phyloP scores from a whole-genome alignment of 1,140 invertebrate genomes.

The Bombus soroeensis region DNA sequence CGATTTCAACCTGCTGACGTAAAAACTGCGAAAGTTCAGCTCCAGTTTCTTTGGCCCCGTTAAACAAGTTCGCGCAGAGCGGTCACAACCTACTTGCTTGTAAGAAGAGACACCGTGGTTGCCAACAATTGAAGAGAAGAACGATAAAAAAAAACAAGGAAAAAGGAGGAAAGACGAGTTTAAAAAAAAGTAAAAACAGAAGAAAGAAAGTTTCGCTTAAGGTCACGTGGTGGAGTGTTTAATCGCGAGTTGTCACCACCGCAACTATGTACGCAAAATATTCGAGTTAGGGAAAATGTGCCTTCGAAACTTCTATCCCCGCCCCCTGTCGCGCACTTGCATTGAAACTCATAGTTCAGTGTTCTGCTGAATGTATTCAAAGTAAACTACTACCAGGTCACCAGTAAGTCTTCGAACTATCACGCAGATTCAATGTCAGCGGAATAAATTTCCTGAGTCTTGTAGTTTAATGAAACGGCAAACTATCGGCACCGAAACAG shows the following conservation, averaged over 20 bases:
- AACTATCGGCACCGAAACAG: neutral
- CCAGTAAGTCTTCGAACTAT: slow-evolving; percentile 47
- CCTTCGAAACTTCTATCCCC: slow-evolving; percentile 40
- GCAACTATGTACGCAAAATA: slow-evolving; percentile 58
- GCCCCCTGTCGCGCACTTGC: slow-evolving; percentile 16
- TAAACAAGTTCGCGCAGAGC: slow-evolving; percentile 61
- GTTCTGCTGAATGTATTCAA: slow-evolving; percentile 58
- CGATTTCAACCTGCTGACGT: slow-evolving; percentile 57
- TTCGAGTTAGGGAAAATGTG: slow-evolving; percentile 54
- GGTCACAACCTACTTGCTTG: slow-evolving; percentile 48
- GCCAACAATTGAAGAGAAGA: slow-evolving; percentile 45
- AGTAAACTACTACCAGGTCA: slow-evolving; percentile 58
- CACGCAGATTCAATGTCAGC: slow-evolving; percentile 45
- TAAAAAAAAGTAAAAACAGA: neutral
- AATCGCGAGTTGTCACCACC: slow-evolving; percentile 45
- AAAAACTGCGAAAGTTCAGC: slow-evolving; percentile 62
- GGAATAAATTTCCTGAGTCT: slow-evolving; percentile 39
- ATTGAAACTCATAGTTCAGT: slow-evolving; percentile 59
- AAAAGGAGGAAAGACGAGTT: neutral
- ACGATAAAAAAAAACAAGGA: neutral
- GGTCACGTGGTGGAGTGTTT: slow-evolving; percentile 53
- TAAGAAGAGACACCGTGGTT: slow-evolving; percentile 38
- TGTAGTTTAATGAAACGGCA: slow-evolving; percentile 1
- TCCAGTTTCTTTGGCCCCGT: slow-evolving; percentile 67
- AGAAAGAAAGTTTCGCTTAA: slow-evolving; percentile 48